Conservation (phyloP, 2,113 vertebrate species). For the Aegotheles bennettii region DNA sequence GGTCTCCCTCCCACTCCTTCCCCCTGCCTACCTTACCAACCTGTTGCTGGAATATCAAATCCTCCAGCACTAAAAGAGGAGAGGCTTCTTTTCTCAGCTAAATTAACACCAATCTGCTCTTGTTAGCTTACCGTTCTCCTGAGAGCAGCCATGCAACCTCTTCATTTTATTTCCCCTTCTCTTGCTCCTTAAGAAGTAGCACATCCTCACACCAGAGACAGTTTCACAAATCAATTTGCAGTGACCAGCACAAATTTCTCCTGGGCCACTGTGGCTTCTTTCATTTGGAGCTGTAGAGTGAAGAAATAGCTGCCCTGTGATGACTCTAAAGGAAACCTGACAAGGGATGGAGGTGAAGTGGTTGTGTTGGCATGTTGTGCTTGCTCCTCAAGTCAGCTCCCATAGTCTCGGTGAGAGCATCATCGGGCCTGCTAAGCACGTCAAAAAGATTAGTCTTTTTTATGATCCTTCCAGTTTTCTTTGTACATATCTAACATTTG, state of each 20-base stretch:
- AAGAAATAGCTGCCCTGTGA: neutral
- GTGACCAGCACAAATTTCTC: slow-evolving; percentile 51
- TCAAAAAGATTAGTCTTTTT: neutral
- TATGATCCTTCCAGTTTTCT: neutral
- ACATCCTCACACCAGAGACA: slow-evolving; percentile 54
- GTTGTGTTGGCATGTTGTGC: rapidly evolving
- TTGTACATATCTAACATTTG: neutral
- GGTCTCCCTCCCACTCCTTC: neutral
- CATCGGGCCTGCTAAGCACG: neutral
- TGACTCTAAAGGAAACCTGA: neutral
- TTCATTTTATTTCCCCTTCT: slow-evolving; percentile 37
- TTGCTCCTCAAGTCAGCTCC: neutral
- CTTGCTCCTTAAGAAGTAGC: slow-evolving; percentile 18
- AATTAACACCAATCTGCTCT: slow-evolving; percentile 58
- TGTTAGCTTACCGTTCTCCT: neutral
- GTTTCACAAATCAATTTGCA: slow-evolving; percentile 43
- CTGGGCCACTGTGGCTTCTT: neutral
- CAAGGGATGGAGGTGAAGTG: neutral
- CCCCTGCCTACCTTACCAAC: neutral
- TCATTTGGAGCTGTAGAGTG: neutral
- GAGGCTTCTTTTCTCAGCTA: slow-evolving; percentile 22
- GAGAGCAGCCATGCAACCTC: slow-evolving; percentile 47
- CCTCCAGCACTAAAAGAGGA: neutral
- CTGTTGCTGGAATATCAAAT: slow-evolving; percentile 14
- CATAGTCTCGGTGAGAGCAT: neutral